Evolutionary conservation across 2,113 vertebrate species (phyloP).

Genomic region (Uropsilus gracilis): DNA sequence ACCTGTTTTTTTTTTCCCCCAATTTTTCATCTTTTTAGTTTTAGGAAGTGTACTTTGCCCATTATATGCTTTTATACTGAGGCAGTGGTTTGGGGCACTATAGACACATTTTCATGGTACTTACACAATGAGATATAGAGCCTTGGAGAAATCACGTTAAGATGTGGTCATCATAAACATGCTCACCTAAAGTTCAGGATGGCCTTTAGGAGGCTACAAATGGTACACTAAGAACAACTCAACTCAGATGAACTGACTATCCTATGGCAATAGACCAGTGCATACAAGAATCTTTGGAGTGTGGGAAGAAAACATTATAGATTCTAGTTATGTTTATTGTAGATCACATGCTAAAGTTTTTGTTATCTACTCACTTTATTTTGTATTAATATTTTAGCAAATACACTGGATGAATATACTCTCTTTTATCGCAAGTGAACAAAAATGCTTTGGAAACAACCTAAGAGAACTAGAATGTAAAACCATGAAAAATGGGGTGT

Average conservation of each 20-base stretch:
- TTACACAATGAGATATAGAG: neutral
- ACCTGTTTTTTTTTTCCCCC: too few species aligned
- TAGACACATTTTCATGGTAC: neutral
- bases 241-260: neutral
- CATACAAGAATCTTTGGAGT: rapidly evolving
- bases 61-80: neutral
- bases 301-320: neutral
- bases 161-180: neutral
- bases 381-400: neutral
- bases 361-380: neutral
- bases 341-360: neutral
- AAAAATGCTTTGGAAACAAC: neutral
- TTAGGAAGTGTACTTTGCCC: neutral
- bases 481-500: neutral
- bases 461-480: neutral
- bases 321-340: neutral
- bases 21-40: neutral
- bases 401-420: neutral
- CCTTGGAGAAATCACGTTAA: neutral
- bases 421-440: neutral
- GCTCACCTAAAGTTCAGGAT: neutral
- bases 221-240: neutral
- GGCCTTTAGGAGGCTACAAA: neutral
- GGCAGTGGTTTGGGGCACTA: neutral
- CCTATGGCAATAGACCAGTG: neutral